Percentiles rank a stretch among this genome's conserved stretches.
These are phyloP conservation scores for Eretmochelys imbricata DNA, from an alignment of 2,113 vertebrate species.

Conservation along the genomic window DNA sequence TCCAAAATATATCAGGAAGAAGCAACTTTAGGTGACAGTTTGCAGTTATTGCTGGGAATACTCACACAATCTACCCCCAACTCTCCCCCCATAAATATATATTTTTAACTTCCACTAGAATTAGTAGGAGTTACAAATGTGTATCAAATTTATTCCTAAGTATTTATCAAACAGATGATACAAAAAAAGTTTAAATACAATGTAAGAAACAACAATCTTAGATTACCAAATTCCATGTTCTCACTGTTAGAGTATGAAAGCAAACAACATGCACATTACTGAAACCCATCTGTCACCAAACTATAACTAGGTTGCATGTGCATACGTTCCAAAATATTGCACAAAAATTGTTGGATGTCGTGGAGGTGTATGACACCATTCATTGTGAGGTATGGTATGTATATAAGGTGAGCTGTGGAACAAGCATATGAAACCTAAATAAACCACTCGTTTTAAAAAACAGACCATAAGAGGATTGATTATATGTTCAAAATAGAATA, in stretches of 20 bases:
- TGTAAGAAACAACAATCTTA: slow-evolving; percentile 27
- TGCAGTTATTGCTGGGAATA: background rate
- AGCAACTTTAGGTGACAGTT: background rate
- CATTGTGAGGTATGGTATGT: background rate
- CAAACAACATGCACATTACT: slow-evolving; percentile 45
- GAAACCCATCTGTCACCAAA: slow-evolving; percentile 31
- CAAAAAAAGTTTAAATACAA: slow-evolving; percentile 59
- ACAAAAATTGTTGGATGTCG: background rate
- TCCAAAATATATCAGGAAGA: background rate
- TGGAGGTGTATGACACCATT: background rate
- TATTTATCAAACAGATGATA: slow-evolving; percentile 15
- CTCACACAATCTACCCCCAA: background rate
- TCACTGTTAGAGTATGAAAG: slow-evolving; percentile 21
- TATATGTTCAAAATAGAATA: background rate
- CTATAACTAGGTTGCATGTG: slow-evolving; percentile 25
- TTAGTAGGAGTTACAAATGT: slow-evolving; percentile 37
- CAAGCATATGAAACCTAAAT: background rate
- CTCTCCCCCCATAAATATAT: slow-evolving; percentile 5
- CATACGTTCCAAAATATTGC: background rate
- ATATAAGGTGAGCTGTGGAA: background rate
- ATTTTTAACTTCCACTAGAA: slow-evolving; percentile 15
- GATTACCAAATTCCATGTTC: slow-evolving; percentile 32
- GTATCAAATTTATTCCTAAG: slow-evolving; percentile 7
- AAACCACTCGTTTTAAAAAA: background rate
- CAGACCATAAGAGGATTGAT: background rate